phyloP scores from a whole-genome alignment of 2,113 vertebrate genomes.

The Tragelaphus scriptus region DNA sequence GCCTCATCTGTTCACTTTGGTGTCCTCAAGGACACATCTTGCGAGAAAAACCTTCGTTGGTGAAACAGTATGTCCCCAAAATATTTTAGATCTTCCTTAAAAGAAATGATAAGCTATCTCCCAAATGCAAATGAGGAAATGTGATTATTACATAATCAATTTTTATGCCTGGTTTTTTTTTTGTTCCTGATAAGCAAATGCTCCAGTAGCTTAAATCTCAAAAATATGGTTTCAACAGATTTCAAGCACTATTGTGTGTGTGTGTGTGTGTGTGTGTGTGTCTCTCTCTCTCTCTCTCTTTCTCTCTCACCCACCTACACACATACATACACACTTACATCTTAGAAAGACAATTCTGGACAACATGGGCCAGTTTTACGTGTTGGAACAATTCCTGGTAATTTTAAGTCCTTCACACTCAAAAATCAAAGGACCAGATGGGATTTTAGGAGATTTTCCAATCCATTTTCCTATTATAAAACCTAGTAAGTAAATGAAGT shows the following conservation, averaged over 20 bases:
- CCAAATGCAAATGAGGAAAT: slow-evolving; percentile 9
- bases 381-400: slow-evolving; percentile 47
- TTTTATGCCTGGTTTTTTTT: slow-evolving; percentile 21
- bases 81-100: not conserved
- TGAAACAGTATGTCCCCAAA: not conserved
- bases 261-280: too few species aligned
- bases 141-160: not conserved
- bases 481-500: slow-evolving; percentile 29
- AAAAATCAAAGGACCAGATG: slow-evolving; percentile 43
- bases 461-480: slow-evolving; percentile 36
- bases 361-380: not conserved
- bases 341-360: slow-evolving; percentile 27
- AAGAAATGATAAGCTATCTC: not conserved
- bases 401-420: slow-evolving; percentile 15
- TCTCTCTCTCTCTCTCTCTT: rapidly evolving
- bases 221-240: slow-evolving; percentile 3
- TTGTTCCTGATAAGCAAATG: slow-evolving; percentile 12
- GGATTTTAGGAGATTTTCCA: slow-evolving; percentile 41
- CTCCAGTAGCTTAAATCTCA: slow-evolving; percentile 18
- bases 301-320: not conserved
- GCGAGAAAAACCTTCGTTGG: not conserved
- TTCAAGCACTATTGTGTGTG: not conserved
- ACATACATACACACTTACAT: not conserved
- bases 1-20: not conserved
- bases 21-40: not conserved